These are phyloP conservation scores for Urocyon cinereoargenteus DNA, from an alignment of 2,797 vertebrate genomes.

Conservation along the genomic window DNA sequence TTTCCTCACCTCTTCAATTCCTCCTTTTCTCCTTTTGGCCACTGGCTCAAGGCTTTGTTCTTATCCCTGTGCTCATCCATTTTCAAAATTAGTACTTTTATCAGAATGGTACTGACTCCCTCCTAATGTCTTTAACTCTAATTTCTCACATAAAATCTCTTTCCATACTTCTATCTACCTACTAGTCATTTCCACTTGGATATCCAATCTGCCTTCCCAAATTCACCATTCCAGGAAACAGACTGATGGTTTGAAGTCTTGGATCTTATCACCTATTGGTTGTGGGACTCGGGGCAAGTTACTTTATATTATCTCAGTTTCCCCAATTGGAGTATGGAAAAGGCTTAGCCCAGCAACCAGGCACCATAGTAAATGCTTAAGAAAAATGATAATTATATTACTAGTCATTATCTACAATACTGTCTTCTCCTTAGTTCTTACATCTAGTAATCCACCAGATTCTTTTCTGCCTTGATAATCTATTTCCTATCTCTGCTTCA, in stretches of 20 bases:
- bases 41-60: neutral
- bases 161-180: neutral
- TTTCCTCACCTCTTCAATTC: neutral
- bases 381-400: neutral
- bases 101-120: neutral
- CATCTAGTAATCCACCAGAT: neutral
- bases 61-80: neutral
- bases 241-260: neutral
- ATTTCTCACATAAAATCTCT: neutral
- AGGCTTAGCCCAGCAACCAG: neutral
- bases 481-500: neutral
- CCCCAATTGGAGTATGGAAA: neutral
- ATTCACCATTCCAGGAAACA: constrained; percentile 26
- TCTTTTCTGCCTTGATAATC: neutral
- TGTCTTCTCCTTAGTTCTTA: neutral
- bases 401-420: neutral
- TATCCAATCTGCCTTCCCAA: neutral
- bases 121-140: neutral
- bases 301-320: neutral
- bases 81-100: constrained; percentile 31
- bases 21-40: neutral
- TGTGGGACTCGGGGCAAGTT: neutral
- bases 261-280: neutral
- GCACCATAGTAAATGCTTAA: neutral
- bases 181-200: neutral